These are phyloP conservation scores for Cantharis rustica DNA, from an alignment of 2,888 invertebrate genomes.

Conservation along the genomic window DNA sequence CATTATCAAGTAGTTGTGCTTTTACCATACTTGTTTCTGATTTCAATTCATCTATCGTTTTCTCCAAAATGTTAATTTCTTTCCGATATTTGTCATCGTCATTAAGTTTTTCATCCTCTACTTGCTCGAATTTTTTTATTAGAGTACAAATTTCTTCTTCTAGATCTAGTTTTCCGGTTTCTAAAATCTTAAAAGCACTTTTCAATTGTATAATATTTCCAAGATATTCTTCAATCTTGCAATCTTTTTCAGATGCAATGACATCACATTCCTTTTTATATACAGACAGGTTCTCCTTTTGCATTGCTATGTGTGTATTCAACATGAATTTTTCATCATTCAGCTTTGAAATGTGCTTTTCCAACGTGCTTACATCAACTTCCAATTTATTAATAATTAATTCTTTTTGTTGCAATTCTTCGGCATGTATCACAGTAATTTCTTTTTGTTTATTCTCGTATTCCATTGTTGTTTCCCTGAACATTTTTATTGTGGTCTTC, in stretches of 20 bases:
- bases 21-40: slow-evolving; percentile 7
- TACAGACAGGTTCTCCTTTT: not conserved
- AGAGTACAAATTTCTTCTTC: slow-evolving; percentile 19
- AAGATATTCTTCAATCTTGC: slow-evolving; percentile 17
- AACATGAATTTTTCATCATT: slow-evolving; percentile 12
- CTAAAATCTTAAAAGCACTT: slow-evolving; percentile 36
- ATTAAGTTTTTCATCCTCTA: slow-evolving; percentile 18
- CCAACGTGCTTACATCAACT: not conserved
- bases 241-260: not conserved
- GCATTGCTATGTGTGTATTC: slow-evolving; percentile 12
- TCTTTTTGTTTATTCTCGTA: not conserved
- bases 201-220: slow-evolving; percentile 32
- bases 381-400: not conserved
- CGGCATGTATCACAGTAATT: not conserved
- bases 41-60: slow-evolving; percentile 10
- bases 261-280: not conserved
- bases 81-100: slow-evolving; percentile 14
- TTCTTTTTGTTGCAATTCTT: slow-evolving; percentile 11
- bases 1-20: slow-evolving; percentile 5
- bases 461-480: not conserved
- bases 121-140: slow-evolving; percentile 17
- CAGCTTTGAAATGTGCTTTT: slow-evolving; percentile 6
- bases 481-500: not conserved
- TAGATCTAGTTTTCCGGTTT: slow-evolving; percentile 34
- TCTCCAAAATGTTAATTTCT: slow-evolving; percentile 11